Evolutionary conservation across 2,888 invertebrate genomes (phyloP).

Genomic region (Sinohyriopsis cumingii): DNA sequence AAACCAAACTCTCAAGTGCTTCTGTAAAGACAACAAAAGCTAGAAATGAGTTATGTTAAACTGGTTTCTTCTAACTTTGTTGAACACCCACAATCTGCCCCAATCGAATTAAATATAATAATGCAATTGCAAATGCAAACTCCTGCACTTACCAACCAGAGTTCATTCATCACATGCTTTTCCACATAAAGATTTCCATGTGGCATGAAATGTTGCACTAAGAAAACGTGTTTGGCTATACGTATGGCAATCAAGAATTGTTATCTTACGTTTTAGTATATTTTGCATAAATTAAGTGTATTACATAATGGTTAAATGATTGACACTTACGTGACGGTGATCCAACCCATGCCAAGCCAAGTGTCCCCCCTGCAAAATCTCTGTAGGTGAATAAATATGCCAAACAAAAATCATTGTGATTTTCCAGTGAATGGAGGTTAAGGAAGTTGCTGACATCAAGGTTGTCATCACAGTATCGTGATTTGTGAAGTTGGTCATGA

Average conservation of each 20-base stretch:
- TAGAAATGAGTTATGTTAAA: too few relatives aligned
- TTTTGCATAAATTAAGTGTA: too few relatives aligned
- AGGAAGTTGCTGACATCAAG: slow-evolving; percentile 99
- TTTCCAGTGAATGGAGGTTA: slow-evolving; percentile 95
- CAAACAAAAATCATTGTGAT: slow-evolving; percentile 98
- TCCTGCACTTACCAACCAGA: too few relatives aligned
- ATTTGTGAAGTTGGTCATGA: slow-evolving; percentile 4
- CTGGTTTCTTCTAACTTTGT: too few relatives aligned
- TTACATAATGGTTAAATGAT: neutral
- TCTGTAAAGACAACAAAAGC: too few relatives aligned
- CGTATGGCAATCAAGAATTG: neutral
- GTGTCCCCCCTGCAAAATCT: slow-evolving; percentile 97
- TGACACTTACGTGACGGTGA: slow-evolving; percentile 74
- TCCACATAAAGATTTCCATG: neutral
- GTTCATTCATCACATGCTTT: too few relatives aligned
- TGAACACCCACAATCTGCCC: too few relatives aligned
- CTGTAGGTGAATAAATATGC: slow-evolving; percentile 98
- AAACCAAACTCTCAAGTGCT: too few relatives aligned
- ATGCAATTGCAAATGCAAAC: too few relatives aligned
- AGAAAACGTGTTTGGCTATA: neutral
- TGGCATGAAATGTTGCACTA: neutral
- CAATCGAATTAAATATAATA: too few relatives aligned
- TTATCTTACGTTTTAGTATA: neutral
- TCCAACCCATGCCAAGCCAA: slow-evolving; percentile 99
- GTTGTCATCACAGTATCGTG: slow-evolving; percentile 91